Evolutionary conservation across 2,797 vertebrate species (phyloP).

Genomic region (Phyllotis vaccarum): DNA sequence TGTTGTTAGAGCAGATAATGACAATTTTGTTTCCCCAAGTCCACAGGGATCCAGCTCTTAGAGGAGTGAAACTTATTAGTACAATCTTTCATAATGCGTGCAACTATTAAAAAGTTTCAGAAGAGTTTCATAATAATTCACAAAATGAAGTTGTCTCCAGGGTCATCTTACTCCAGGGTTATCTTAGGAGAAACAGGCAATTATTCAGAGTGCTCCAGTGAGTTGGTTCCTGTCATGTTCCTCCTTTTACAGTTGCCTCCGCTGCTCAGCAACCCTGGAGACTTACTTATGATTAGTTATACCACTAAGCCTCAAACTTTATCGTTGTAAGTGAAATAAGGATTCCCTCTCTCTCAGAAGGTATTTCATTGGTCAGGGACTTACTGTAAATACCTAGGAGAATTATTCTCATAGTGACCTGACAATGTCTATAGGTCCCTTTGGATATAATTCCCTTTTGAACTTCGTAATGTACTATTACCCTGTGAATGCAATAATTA

Average conservation of each 20-base stretch:
- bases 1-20: background rate
- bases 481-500: background rate
- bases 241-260: background rate
- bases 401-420: background rate
- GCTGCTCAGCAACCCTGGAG: background rate
- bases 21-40: background rate
- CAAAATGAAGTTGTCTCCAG: slow-evolving; percentile 52
- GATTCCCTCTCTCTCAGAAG: background rate
- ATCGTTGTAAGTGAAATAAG: background rate
- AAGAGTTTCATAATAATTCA: slow-evolving; percentile 52
- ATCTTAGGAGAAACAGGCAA: background rate
- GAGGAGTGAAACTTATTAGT: slow-evolving; percentile 31
- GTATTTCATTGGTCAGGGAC: background rate
- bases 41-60: slow-evolving; percentile 11
- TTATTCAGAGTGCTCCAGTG: background rate
- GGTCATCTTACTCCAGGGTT: slow-evolving; percentile 53
- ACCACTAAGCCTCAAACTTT: background rate
- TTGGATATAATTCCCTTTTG: background rate
- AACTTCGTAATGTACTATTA: background rate
- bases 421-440: background rate
- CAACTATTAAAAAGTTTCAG: slow-evolving; percentile 77
- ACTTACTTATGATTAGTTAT: background rate
- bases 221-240: background rate
- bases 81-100: background rate
- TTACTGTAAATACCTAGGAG: background rate